Evolutionary conservation across 2,888 invertebrate genomes (phyloP).

Genomic region (Trichogramma evanescens): DNA sequence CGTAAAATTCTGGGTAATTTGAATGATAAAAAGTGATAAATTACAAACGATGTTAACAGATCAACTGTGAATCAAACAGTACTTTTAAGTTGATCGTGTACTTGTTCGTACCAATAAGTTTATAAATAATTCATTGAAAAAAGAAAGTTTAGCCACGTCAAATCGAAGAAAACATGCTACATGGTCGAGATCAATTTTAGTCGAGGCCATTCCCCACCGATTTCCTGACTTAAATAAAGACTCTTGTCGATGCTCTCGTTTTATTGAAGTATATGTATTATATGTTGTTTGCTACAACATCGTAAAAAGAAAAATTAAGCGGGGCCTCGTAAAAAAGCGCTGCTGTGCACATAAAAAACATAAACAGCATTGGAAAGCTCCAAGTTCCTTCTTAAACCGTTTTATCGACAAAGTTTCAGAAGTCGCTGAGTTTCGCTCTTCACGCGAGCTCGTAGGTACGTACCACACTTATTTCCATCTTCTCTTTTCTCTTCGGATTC

Average conservation of each 20-base stretch:
- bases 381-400: constrained; percentile 18
- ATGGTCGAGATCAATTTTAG: too few relatives aligned
- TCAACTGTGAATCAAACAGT: too few relatives aligned
- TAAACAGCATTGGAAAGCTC: not conserved
- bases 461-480: not conserved
- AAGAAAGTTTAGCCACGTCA: too few relatives aligned
- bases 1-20: too few relatives aligned
- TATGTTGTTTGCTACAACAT: not conserved
- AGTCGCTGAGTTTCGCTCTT: constrained; percentile 20
- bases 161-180: too few relatives aligned
- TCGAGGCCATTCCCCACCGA: too few relatives aligned
- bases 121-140: too few relatives aligned
- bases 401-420: constrained; percentile 35
- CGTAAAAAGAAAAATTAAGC: not conserved
- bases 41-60: too few relatives aligned
- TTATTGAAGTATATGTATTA: not conserved
- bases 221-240: not conserved
- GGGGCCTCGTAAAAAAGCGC: not conserved
- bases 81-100: too few relatives aligned
- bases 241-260: not conserved
- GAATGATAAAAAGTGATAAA: too few relatives aligned
- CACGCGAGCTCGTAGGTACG: constrained; percentile 8
- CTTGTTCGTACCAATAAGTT: too few relatives aligned
- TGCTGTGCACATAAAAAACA: not conserved
- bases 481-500: constrained; percentile 28